Evolutionary conservation across 2,113 vertebrate species (phyloP).

Genomic region (Xiphias gladius): DNA sequence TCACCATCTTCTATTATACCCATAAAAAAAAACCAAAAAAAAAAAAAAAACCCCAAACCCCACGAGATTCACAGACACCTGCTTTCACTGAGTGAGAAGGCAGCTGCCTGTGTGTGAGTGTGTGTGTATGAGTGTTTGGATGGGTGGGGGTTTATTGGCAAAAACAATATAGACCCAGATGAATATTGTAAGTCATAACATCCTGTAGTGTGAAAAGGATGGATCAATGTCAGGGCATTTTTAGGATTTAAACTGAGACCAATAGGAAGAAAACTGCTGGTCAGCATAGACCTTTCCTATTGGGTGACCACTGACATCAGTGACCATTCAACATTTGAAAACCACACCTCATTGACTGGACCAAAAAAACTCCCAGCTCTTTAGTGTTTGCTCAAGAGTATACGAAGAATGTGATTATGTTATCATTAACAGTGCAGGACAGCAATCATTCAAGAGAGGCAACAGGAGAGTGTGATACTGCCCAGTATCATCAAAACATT

Average conservation of each 20-base stretch:
- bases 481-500: slow-evolving; percentile 19
- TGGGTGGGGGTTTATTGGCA: slow-evolving; percentile 55
- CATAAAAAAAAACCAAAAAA: slow-evolving; percentile 30
- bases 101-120: slow-evolving; percentile 65
- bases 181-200: slow-evolving; percentile 42
- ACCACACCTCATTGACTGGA: background rate
- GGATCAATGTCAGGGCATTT: background rate
- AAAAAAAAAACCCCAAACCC: slow-evolving; percentile 68
- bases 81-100: slow-evolving; percentile 72
- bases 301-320: background rate
- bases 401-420: slow-evolving; percentile 3
- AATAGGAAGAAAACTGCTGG: background rate
- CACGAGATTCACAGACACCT: slow-evolving; percentile 80
- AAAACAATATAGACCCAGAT: slow-evolving; percentile 73
- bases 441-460: background rate
- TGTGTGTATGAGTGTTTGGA: slow-evolving; percentile 8
- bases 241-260: background rate
- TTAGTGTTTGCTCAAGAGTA: background rate
- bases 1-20: slow-evolving; percentile 69
- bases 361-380: background rate
- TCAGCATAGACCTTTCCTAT: background rate
- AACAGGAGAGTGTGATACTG: slow-evolving; percentile 16
- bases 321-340: background rate
- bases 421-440: slow-evolving; percentile 16
- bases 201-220: background rate